phyloP scores from a whole-genome alignment of 2,888 invertebrate species.

The Aspidiotus destructor region DNA sequence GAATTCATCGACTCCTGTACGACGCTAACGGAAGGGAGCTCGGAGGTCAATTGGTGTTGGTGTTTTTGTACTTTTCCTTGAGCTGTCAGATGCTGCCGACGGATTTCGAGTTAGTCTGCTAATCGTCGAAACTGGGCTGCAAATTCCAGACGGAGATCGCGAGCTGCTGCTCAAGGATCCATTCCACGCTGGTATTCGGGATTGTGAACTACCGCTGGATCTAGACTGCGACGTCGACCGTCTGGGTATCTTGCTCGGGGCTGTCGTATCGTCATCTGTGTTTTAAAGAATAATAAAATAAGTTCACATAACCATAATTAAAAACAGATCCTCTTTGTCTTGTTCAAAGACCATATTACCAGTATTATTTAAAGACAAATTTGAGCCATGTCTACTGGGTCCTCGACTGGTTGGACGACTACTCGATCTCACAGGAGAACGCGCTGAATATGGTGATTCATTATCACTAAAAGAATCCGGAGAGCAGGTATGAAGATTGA shows the following conservation, averaged over 20 bases:
- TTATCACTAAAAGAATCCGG: constrained; percentile 83
- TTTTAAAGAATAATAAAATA: not conserved
- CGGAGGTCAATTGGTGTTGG: constrained; percentile 43
- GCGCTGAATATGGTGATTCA: constrained; percentile 62
- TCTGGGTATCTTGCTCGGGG: constrained; percentile 69
- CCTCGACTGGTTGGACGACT: constrained; percentile 55
- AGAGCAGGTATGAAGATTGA: constrained; percentile 67
- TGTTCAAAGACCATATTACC: constrained; percentile 48
- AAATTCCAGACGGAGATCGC: constrained; percentile 58
- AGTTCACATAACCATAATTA: not conserved
- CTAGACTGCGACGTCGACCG: constrained; percentile 36
- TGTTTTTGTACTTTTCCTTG: constrained; percentile 40
- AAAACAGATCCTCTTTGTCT: constrained; percentile 7
- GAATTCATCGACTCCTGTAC: too few relatives aligned
- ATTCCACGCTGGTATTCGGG: constrained; percentile 39
- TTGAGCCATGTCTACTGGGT: constrained; percentile 86
- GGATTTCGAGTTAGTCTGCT: constrained; percentile 45
- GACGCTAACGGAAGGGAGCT: constrained; percentile 43
- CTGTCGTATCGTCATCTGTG: constrained; percentile 66
- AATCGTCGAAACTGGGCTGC: constrained; percentile 33
- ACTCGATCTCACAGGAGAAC: constrained; percentile 46
- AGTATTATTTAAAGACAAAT: constrained; percentile 78
- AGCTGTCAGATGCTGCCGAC: constrained; percentile 58
- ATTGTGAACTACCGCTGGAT: constrained; percentile 45
- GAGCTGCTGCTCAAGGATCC: constrained; percentile 51